A percentile compares a stretch with the other conserved stretches of the same genome.
Evolutionary conservation across 2,113 vertebrate genomes (phyloP).

Genomic region (Cnemophilus loriae): DNA sequence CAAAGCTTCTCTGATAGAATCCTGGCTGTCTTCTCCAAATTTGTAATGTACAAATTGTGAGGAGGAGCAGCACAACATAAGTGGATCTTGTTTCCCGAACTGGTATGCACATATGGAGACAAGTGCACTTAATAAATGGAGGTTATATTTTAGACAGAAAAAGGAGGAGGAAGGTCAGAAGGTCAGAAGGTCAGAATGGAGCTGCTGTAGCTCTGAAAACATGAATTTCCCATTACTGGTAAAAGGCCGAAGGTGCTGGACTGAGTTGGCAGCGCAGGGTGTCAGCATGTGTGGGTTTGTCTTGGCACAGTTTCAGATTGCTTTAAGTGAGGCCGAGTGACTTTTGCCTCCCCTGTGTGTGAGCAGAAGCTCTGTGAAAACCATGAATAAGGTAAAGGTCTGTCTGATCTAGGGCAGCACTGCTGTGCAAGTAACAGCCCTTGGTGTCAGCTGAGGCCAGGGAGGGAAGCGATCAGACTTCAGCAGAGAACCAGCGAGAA

Average conservation of each 20-base stretch:
- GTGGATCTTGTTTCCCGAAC: neutral
- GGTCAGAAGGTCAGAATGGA: neutral
- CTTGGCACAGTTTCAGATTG: neutral
- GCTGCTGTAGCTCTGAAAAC: neutral
- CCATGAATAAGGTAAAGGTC: neutral
- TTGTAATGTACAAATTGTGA: neutral
- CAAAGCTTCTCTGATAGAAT: neutral
- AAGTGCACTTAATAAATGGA: neutral
- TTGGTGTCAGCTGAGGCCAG: neutral
- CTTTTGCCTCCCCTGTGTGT: neutral
- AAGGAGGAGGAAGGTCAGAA: neutral
- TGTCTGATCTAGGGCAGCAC: neutral
- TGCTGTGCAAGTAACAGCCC: neutral
- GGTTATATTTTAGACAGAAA: neutral
- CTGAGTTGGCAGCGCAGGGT: neutral
- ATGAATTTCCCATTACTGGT: neutral
- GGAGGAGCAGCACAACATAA: neutral
- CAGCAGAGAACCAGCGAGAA: neutral
- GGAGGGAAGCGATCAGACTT: neutral
- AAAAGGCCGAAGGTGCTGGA: neutral
- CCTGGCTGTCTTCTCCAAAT: neutral
- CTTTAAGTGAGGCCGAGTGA: neutral
- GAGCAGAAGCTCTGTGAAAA: neutral
- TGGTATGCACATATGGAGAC: neutral
- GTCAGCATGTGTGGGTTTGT: neutral